phyloP scores from a whole-genome alignment of 1,140 invertebrate genomes.

The Protaetia brevitarsis region DNA sequence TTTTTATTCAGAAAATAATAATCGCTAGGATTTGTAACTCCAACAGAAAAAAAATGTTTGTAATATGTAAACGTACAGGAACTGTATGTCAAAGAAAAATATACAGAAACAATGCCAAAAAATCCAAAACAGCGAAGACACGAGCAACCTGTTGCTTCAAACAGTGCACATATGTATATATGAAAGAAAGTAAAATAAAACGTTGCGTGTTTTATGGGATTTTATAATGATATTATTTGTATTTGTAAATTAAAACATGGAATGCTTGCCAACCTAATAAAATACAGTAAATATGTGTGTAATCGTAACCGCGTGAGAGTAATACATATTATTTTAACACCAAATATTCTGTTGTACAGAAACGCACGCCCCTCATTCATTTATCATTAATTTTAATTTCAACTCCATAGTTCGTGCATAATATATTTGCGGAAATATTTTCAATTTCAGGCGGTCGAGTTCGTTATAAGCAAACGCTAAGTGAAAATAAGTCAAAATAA shows the following conservation, averaged over 20 bases:
- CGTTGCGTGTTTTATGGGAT: neutral
- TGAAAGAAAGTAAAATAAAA: neutral
- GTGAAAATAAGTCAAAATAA: neutral
- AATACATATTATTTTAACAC: no score
- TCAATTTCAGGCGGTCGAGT: neutral
- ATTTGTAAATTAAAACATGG: neutral
- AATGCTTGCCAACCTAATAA: neutral
- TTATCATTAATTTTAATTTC: neutral
- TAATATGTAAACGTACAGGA: neutral
- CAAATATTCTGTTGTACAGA: no score
- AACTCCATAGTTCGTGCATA: neutral
- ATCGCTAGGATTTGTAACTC: no score
- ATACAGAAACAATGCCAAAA: neutral
- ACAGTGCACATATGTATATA: neutral
- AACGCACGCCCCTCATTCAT: neutral
- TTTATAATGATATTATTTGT: neutral
- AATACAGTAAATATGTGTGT: neutral
- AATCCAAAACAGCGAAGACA: neutral
- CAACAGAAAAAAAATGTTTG: no score
- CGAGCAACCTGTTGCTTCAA: neutral
- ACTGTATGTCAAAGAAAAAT: neutral
- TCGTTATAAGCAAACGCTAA: neutral
- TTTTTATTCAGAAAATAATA: neutral
- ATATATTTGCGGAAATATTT: slow-evolving; percentile 1
- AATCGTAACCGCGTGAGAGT: neutral